Percentiles rank a stretch among this genome's conserved stretches.
Evolutionary conservation across 1,140 invertebrate species (phyloP).

Genomic region (Pentalonia nigronervosa): DNA sequence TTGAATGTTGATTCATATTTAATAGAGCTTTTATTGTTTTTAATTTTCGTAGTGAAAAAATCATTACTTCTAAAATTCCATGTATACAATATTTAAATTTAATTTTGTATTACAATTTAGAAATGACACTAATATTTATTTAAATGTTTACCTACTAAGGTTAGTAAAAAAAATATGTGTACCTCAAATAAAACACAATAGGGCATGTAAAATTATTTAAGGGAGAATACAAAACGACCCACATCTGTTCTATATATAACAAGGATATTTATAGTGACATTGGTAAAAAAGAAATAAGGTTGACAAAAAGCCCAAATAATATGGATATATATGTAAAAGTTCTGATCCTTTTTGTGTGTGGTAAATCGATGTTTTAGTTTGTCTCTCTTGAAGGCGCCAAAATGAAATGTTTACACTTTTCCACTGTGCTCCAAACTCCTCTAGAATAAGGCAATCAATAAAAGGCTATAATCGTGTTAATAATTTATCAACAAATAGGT

Average conservation of each 20-base stretch:
- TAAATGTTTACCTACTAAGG: background rate
- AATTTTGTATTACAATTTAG: background rate
- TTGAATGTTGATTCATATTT: background rate
- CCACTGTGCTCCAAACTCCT: background rate
- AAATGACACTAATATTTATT: background rate
- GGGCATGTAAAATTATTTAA: conserved; percentile 29
- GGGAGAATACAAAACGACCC: conserved; percentile 7
- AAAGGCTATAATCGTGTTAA: background rate
- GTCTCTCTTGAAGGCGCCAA: conserved; percentile 16
- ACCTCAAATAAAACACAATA: background rate
- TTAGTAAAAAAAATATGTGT: background rate
- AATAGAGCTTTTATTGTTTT: background rate
- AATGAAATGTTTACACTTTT: conserved; percentile 31
- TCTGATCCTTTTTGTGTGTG: background rate
- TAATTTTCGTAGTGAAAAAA: background rate
- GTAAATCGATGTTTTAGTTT: conserved; percentile 42
- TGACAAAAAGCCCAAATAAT: conserved; percentile 41
- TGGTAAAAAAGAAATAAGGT: conserved; percentile 29
- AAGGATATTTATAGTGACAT: conserved; percentile 29
- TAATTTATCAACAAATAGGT: background rate
- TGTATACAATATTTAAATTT: background rate
- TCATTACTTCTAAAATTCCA: background rate
- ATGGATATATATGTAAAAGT: conserved; percentile 10
- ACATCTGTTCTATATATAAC: conserved; percentile 22
- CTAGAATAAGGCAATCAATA: conserved; percentile 20